These are phyloP conservation scores for Nymphalis io DNA, from an alignment of 1,140 invertebrate species.

Conservation along the genomic window DNA sequence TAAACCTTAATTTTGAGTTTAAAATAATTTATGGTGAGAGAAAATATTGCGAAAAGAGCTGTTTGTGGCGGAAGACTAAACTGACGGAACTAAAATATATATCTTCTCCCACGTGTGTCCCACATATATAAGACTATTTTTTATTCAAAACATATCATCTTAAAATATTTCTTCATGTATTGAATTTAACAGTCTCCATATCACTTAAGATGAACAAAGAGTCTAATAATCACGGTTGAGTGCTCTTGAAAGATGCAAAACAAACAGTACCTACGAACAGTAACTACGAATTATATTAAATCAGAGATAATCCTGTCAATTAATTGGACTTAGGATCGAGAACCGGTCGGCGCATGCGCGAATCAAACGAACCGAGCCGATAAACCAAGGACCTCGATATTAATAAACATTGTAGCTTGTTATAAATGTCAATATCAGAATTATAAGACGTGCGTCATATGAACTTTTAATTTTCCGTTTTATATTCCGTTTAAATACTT, in stretches of 20 bases:
- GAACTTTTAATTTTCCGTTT: not conserved
- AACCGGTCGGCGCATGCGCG: conserved; percentile 74
- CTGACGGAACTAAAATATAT: too few species aligned
- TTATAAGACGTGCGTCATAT: conserved; percentile 21
- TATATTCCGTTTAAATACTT: not conserved
- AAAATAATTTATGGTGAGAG: too few species aligned
- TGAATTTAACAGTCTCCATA: too few species aligned
- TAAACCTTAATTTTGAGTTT: too few species aligned
- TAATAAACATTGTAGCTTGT: conserved; percentile 45
- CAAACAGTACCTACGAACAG: conserved; percentile 73
- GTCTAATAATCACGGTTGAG: conserved; percentile 36
- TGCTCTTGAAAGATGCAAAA: conserved; percentile 55
- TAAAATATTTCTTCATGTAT: too few species aligned
- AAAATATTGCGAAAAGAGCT: too few species aligned
- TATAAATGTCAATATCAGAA: conserved; percentile 41
- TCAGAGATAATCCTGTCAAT: conserved; percentile 80
- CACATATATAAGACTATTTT: too few species aligned
- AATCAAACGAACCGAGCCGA: conserved; percentile 60
- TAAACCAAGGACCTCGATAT: conserved; percentile 54
- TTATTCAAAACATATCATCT: too few species aligned
- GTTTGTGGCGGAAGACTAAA: too few species aligned
- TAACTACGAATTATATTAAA: conserved; percentile 77
- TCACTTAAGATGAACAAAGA: conserved; percentile 12
- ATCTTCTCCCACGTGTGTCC: too few species aligned
- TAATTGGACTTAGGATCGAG: conserved; percentile 77